Percentiles rank a stretch among this genome's conserved stretches.
These are phyloP conservation scores for Triplophysa rosa DNA, from an alignment of 2,113 vertebrate species.

Conservation along the genomic window DNA sequence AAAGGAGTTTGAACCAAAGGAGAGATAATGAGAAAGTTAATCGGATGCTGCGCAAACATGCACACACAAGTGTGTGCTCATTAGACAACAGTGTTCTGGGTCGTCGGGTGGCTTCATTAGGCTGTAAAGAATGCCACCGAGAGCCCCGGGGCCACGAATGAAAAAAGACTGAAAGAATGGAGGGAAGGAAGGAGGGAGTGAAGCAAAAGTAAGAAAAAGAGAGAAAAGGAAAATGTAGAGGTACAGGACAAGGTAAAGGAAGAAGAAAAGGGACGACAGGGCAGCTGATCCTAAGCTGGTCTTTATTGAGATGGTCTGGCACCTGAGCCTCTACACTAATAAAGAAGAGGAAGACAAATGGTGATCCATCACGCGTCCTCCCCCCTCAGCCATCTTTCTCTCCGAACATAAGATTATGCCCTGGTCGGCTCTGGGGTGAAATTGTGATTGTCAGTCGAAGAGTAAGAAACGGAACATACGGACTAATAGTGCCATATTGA, in stretches of 20 bases:
- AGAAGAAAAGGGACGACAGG: conserved; percentile 8
- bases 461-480: conserved; percentile 27
- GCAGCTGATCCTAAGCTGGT: conserved; percentile 57
- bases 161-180: not conserved
- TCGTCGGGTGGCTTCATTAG: conserved; percentile 48
- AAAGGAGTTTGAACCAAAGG: conserved; percentile 37
- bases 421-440: conserved; percentile 5
- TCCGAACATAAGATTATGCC: conserved; percentile 30
- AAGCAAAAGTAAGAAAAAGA: not conserved
- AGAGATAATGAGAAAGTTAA: conserved; percentile 49
- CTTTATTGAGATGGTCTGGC: conserved; percentile 65
- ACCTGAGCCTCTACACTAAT: conserved; percentile 44
- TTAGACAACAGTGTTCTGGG: conserved; percentile 43
- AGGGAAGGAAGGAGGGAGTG: not conserved
- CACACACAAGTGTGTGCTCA: conserved; percentile 38
- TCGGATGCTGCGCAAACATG: conserved; percentile 39
- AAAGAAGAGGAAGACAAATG: conserved; percentile 48
- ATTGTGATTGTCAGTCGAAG: conserved; percentile 23
- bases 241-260: conserved; percentile 39
- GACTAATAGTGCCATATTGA: conserved; percentile 35
- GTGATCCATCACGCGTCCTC: conserved; percentile 40
- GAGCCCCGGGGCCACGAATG: conserved; percentile 8
- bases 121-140: conserved; percentile 45
- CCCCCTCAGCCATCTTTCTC: conserved; percentile 27
- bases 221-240: not conserved